Conservation (phyloP, 2,113 vertebrate genomes). For the Chlorodrepanis virens region DNA sequence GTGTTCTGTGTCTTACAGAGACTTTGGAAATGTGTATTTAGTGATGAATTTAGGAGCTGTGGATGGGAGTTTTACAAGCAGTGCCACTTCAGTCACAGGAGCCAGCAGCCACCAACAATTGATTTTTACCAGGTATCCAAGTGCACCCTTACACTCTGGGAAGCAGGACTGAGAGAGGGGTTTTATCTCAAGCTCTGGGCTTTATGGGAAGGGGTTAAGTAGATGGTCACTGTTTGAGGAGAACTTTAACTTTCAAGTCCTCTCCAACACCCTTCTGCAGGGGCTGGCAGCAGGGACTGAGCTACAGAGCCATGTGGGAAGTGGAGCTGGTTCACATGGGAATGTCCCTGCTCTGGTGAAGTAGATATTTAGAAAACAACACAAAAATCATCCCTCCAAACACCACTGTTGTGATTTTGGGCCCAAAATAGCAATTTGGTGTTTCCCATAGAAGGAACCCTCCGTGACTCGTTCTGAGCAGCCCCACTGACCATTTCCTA, state of each 20-base stretch:
- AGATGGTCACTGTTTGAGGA: not conserved
- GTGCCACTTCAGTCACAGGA: not conserved
- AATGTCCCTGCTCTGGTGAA: not conserved
- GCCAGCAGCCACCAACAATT: not conserved
- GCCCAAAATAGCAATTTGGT: not conserved
- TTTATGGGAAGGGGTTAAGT: not conserved
- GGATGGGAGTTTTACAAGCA: not conserved
- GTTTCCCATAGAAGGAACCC: not conserved
- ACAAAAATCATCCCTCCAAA: not conserved
- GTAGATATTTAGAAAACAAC: not conserved
- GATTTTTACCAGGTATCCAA: not conserved
- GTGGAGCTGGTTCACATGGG: not conserved
- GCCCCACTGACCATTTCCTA: not conserved
- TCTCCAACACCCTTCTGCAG: accelerated
- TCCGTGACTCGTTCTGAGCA: accelerated
- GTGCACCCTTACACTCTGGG: not conserved
- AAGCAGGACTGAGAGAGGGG: not conserved
- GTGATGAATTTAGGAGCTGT: not conserved
- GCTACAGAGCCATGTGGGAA: accelerated
- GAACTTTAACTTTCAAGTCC: not conserved
- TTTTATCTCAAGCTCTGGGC: not conserved
- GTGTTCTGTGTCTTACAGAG: not conserved
- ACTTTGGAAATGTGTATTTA: not conserved
- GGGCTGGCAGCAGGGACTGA: not conserved
- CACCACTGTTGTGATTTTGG: not conserved